These are phyloP conservation scores for Malachius bipustulatus DNA, from an alignment of 2,888 invertebrate species.

Conservation along the genomic window DNA sequence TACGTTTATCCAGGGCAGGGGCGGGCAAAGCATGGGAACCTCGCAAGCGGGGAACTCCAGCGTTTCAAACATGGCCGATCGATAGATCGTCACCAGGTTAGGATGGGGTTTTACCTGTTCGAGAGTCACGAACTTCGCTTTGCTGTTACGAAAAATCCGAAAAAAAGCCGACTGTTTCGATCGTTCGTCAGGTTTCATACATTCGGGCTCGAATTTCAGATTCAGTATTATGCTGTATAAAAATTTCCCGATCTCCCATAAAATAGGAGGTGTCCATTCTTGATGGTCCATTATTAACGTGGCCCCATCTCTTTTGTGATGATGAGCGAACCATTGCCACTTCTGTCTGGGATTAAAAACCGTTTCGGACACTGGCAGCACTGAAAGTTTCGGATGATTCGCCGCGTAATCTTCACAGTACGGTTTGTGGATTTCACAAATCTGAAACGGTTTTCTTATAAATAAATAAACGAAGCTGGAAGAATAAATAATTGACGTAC, in stretches of 20 bases:
- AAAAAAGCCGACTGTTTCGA: slow-evolving; percentile 65
- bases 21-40: slow-evolving; percentile 71
- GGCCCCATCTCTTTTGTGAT: slow-evolving; percentile 27
- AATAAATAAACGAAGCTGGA: background rate
- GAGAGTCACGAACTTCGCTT: slow-evolving; percentile 47
- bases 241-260: slow-evolving; percentile 64
- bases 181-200: slow-evolving; percentile 45
- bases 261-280: slow-evolving; percentile 54
- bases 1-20: slow-evolving; percentile 69
- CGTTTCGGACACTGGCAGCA: slow-evolving; percentile 24
- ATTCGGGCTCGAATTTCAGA: slow-evolving; percentile 67
- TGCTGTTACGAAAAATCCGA: slow-evolving; percentile 59
- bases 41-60: slow-evolving; percentile 61
- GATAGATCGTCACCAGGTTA: slow-evolving; percentile 53
- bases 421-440: slow-evolving; percentile 27
- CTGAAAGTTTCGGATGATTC: slow-evolving; percentile 21
- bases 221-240: slow-evolving; percentile 80
- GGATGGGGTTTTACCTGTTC: slow-evolving; percentile 82
- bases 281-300: slow-evolving; percentile 35
- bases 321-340: slow-evolving; percentile 57
- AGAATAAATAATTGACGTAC: slow-evolving; percentile 31
- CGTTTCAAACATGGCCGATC: slow-evolving; percentile 52
- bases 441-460: slow-evolving; percentile 23
- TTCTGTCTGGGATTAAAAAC: slow-evolving; percentile 50
- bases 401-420: slow-evolving; percentile 30